These are phyloP conservation scores for Nowickia ferox DNA, from an alignment of 2,888 invertebrate species.

Conservation along the genomic window DNA sequence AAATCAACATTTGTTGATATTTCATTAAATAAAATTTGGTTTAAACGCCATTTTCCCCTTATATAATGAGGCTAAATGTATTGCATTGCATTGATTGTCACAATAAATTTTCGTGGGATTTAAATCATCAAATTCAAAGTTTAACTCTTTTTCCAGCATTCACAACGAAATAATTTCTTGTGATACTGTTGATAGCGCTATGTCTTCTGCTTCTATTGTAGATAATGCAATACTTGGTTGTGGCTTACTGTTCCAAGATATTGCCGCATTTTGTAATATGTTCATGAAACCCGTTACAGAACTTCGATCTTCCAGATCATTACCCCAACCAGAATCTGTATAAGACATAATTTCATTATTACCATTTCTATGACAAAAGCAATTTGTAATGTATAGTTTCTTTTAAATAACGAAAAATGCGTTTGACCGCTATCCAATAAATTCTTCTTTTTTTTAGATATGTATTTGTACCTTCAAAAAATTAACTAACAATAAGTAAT, in stretches of 20 bases:
- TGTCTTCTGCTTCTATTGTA: background rate
- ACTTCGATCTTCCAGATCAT: conserved; percentile 29
- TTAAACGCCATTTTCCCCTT: conserved; percentile 2
- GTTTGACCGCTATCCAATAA: conserved; percentile 64
- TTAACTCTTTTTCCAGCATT: conserved; percentile 12
- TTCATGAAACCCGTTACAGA: background rate
- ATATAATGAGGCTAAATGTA: conserved; percentile 47
- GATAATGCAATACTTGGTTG: conserved; percentile 23
- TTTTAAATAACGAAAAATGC: conserved; percentile 45
- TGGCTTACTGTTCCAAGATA: background rate
- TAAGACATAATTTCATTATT: conserved; percentile 82
- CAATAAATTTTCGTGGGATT: conserved; percentile 28
- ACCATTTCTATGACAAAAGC: conserved; percentile 74
- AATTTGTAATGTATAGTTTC: conserved; percentile 27
- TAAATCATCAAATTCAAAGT: background rate
- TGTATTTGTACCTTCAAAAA: too few relatives aligned
- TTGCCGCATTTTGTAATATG: background rate
- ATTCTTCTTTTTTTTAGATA: too few relatives aligned
- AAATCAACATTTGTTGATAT: conserved; percentile 33
- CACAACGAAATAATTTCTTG: conserved; percentile 22
- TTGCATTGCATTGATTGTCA: conserved; percentile 48
- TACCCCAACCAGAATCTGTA: conserved; percentile 57
- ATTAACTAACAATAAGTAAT: too few relatives aligned
- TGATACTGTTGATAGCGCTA: background rate
- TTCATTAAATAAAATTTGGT: conserved; percentile 4